phyloP scores from a whole-genome alignment of 37 sponge, comb jelly and placozoan species.

The Axinella damicornis region DNA sequence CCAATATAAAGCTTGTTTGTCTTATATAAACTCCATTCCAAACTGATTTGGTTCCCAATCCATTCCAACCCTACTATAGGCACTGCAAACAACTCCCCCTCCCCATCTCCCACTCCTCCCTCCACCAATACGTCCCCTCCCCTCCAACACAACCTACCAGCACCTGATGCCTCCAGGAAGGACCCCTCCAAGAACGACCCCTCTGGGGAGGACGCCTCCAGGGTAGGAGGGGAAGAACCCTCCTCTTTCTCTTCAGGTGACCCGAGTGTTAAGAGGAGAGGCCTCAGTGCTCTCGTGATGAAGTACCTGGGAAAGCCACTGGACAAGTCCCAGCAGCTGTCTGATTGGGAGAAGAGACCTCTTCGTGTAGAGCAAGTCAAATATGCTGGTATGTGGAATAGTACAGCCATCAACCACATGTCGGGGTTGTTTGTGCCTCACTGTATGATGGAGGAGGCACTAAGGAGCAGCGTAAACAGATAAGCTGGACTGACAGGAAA shows the following conservation, averaged over 20 bases:
- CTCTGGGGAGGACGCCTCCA: too few species aligned
- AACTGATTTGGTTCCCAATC: too few species aligned
- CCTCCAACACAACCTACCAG: neutral
- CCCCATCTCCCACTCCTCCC: slow-evolving; percentile 9
- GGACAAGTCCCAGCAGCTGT: slow-evolving; percentile 90
- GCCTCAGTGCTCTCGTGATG: slow-evolving; percentile 73
- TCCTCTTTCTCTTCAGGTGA: neutral
- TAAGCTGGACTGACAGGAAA: too few species aligned
- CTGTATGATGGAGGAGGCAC: too few species aligned
- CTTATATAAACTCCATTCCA: too few species aligned
- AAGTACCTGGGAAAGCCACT: slow-evolving; percentile 82
- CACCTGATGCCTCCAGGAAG: too few species aligned
- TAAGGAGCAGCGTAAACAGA: too few species aligned
- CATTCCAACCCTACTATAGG: too few species aligned
- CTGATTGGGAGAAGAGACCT: slow-evolving; percentile 92
- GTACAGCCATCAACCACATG: too few species aligned
- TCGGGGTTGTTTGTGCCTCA: too few species aligned
- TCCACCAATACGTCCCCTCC: neutral
- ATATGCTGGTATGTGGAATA: slow-evolving; percentile 86
- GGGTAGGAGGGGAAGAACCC: neutral
- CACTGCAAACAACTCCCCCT: neutral
- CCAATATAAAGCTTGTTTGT: too few species aligned
- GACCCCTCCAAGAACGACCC: too few species aligned
- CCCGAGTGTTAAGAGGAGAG: slow-evolving; percentile 11
- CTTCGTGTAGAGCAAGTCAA: slow-evolving; percentile 58